Percentiles rank a stretch among this genome's conserved stretches.
phyloP scores from a whole-genome alignment of 1,140 invertebrate species.

The Drosophila nigrodunni region DNA sequence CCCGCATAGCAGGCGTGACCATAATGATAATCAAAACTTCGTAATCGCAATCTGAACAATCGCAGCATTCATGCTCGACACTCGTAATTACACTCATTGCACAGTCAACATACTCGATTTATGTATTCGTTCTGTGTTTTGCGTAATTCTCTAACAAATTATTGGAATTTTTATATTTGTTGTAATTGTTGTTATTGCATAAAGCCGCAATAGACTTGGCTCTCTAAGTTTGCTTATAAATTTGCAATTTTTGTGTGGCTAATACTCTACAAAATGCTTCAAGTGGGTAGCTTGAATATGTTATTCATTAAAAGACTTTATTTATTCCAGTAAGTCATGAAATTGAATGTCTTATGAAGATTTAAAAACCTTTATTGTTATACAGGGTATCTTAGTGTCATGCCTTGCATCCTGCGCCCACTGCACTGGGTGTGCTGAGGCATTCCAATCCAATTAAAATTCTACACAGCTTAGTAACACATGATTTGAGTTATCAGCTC shows the following conservation, averaged over 20 bases:
- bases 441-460: conserved; percentile 66
- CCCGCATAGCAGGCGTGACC: conserved; percentile 42
- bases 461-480: conserved; percentile 60
- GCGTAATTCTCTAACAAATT: conserved; percentile 5
- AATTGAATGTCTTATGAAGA: background rate
- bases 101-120: conserved; percentile 19
- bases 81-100: conserved; percentile 27
- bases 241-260: background rate
- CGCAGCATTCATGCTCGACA: conserved; percentile 5
- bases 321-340: background rate
- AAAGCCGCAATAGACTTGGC: conserved; percentile 13
- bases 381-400: background rate
- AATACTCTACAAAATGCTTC: background rate
- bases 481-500: conserved; percentile 66
- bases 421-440: conserved; percentile 31
- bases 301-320: background rate
- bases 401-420: background rate
- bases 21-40: conserved; percentile 28
- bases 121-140: conserved; percentile 21
- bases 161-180: conserved; percentile 7
- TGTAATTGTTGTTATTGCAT: conserved; percentile 16
- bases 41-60: conserved; percentile 13
- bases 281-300: background rate
- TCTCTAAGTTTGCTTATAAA: conserved; percentile 9
- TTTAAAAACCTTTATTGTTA: background rate